Evolutionary conservation across 1,140 invertebrate genomes (phyloP).

Genomic region (Heliconius eleuchia): DNA sequence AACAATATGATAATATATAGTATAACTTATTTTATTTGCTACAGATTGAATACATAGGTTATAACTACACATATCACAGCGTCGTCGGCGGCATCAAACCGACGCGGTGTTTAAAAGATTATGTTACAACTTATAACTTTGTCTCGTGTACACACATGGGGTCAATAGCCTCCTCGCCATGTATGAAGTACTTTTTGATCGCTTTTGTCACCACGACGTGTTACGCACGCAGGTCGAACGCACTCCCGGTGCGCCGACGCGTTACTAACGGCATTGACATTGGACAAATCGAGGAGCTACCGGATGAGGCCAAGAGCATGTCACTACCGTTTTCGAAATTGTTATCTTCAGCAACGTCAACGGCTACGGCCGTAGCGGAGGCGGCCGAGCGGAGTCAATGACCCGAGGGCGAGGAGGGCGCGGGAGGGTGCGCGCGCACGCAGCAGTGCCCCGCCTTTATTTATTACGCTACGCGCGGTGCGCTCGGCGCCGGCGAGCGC

Average conservation of each 20-base stretch:
- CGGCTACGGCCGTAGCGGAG: slow-evolving; percentile 50
- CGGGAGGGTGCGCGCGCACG: slow-evolving; percentile 78
- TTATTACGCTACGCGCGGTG: slow-evolving; percentile 79
- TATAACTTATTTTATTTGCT: neutral
- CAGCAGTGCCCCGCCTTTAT: slow-evolving; percentile 79
- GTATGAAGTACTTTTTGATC: slow-evolving; percentile 50
- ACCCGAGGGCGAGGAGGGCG: slow-evolving; percentile 70
- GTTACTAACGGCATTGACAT: slow-evolving; percentile 72
- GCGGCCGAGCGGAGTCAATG: slow-evolving; percentile 68
- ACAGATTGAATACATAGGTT: neutral
- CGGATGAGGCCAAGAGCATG: slow-evolving; percentile 59
- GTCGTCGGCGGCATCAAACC: neutral
- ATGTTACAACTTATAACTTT: neutral
- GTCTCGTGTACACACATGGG: slow-evolving; percentile 31
- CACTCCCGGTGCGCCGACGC: slow-evolving; percentile 43
- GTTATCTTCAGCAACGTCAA: slow-evolving; percentile 61
- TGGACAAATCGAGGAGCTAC: slow-evolving; percentile 51
- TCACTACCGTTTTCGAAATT: slow-evolving; percentile 55
- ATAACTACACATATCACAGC: neutral
- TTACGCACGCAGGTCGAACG: slow-evolving; percentile 36
- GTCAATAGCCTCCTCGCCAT: slow-evolving; percentile 54
- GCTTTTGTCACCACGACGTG: slow-evolving; percentile 35
- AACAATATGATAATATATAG: no score
- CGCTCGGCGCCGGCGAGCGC: slow-evolving; percentile 70
- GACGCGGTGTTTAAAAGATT: neutral